Evolutionary conservation across 2,113 vertebrate genomes (phyloP).

Genomic region (Megaleporinus macrocephalus): DNA sequence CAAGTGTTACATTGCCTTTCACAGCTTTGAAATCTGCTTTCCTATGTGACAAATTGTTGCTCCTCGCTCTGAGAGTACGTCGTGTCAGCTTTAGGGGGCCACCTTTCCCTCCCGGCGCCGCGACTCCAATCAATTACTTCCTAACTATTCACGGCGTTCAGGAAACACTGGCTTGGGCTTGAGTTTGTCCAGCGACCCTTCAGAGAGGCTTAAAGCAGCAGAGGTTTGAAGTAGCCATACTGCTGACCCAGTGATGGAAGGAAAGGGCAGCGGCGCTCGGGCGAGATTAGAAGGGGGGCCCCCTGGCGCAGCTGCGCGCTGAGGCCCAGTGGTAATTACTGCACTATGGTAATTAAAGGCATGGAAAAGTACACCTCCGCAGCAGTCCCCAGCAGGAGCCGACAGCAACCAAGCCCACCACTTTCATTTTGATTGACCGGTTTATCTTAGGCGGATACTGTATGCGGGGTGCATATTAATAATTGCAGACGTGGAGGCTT

Average conservation of each 20-base stretch:
- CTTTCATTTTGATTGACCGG: neutral
- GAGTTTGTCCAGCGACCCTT: neutral
- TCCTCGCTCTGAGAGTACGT: too few species aligned
- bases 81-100: neutral
- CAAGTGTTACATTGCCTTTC: neutral
- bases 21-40: neutral
- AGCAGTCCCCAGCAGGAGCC: neutral
- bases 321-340: slow-evolving; percentile 40
- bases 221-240: neutral
- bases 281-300: slow-evolving; percentile 25
- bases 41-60: too few species aligned
- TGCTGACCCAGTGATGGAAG: neutral
- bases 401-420: neutral
- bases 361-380: neutral
- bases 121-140: neutral
- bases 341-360: slow-evolving; percentile 27
- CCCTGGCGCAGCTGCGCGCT: slow-evolving; percentile 21
- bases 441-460: neutral
- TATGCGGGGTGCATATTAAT: neutral
- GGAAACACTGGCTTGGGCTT: neutral
- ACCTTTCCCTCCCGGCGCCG: too few species aligned
- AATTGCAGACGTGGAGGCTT: neutral
- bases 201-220: neutral
- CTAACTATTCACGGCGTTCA: neutral
- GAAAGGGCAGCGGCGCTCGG: neutral